Conservation (phyloP, 92 coral and sea anemone genomes). For the Pocillopora grandis region DNA sequence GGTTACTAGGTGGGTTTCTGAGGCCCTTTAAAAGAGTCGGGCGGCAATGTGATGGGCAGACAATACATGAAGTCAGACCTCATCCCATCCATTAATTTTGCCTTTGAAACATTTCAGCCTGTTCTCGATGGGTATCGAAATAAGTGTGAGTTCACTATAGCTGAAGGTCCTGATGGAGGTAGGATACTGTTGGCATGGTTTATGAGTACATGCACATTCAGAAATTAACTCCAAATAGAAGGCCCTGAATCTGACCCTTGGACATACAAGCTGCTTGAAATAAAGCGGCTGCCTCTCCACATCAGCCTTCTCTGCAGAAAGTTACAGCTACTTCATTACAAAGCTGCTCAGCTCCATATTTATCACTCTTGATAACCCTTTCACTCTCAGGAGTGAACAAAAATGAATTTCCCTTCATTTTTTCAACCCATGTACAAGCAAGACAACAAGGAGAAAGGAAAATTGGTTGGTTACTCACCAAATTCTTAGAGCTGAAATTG, state of each 20-base stretch:
- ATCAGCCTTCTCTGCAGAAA: too few species aligned
- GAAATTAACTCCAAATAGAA: slow-evolving; percentile 13
- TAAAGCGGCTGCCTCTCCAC: background rate
- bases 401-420: too few species aligned
- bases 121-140: slow-evolving; percentile 96
- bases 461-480: too few species aligned
- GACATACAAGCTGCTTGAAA: background rate
- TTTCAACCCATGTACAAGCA: too few species aligned
- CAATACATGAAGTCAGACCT: slow-evolving; percentile 63
- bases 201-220: background rate
- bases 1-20: too few species aligned
- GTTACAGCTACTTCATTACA: too few species aligned
- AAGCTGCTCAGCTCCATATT: too few species aligned
- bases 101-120: slow-evolving; percentile 74
- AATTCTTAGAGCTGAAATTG: too few species aligned
- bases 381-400: too few species aligned
- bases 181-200: slow-evolving; percentile 39
- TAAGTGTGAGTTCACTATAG: slow-evolving; percentile 98
- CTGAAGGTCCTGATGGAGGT: slow-evolving; percentile 97
- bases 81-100: slow-evolving; percentile 64
- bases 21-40: too few species aligned
- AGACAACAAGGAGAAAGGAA: too few species aligned
- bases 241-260: background rate
- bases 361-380: too few species aligned
- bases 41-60: slow-evolving; percentile 36